A percentile compares a stretch with the other conserved stretches of the same genome.
These are phyloP conservation scores for Mythimna lalbum DNA, from an alignment of 2,888 invertebrate species.

Conservation along the genomic window DNA sequence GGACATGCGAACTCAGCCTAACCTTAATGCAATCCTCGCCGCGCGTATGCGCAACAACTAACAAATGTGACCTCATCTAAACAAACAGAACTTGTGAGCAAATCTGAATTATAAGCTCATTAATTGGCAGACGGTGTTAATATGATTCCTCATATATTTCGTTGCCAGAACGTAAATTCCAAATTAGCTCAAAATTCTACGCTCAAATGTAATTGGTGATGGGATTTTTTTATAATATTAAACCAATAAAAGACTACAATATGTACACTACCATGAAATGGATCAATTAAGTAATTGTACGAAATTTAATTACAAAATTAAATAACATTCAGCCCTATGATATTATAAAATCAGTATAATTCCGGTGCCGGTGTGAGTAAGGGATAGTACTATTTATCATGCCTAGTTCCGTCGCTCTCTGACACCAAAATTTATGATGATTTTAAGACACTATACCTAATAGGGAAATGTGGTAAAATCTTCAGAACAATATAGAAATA, in stretches of 20 bases:
- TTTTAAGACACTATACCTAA: too few species aligned
- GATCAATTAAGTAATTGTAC: slow-evolving; percentile 30
- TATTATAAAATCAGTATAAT: too few species aligned
- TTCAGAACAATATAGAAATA: slow-evolving; percentile 8
- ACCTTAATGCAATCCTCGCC: slow-evolving; percentile 76
- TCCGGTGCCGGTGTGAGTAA: too few species aligned
- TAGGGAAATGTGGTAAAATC: not conserved
- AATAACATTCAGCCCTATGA: slow-evolving; percentile 15
- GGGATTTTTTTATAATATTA: slow-evolving; percentile 25
- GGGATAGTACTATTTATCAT: too few species aligned
- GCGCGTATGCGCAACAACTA: slow-evolving; percentile 71
- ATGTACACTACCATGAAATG: slow-evolving; percentile 24
- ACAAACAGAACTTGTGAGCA: slow-evolving; percentile 16
- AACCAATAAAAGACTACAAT: slow-evolving; percentile 35
- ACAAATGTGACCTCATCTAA: slow-evolving; percentile 42
- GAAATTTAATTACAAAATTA: slow-evolving; percentile 24
- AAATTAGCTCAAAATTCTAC: slow-evolving; percentile 61
- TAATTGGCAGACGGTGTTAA: slow-evolving; percentile 28
- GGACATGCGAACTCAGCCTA: slow-evolving; percentile 81
- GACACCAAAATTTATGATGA: too few species aligned
- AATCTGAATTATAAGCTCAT: slow-evolving; percentile 37
- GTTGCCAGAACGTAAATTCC: slow-evolving; percentile 35
- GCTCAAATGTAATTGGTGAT: slow-evolving; percentile 60
- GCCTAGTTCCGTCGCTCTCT: too few species aligned
- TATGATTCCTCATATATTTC: slow-evolving; percentile 31